Base-by-base conservation (phyloP, 2,797 vertebrate genomes). In the Muscicapa comitata region DNA sequence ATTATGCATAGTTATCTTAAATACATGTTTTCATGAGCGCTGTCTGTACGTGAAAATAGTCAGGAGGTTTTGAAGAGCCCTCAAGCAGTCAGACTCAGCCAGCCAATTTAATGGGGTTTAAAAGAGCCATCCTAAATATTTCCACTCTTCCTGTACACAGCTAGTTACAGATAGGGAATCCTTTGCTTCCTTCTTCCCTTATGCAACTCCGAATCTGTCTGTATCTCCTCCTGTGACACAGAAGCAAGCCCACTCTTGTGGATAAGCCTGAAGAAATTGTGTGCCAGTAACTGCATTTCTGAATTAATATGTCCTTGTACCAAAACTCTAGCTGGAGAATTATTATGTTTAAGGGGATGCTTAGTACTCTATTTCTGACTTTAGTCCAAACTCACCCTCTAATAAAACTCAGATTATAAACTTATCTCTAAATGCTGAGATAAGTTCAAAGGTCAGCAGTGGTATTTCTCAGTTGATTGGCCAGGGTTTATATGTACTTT, bases 141-240 rank as follows among this genome's bases (percentile, higher is more conserved):
- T 65, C 17, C 48, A 29, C 0, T 0, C 9, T 77, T 51, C n/a
- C 28, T 82, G 43, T 76, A 51, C 50, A 25, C 0, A 2, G 26
- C 16, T 58, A 35, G 31, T 67, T 86, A 71, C 14, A 66, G 51
- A 57, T 2, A 38, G 38, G 42, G 42, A 71, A 38, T n/a, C 47
- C 10, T 70, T 90, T 75, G n/a, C 66, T 31, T 45, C 20, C 29
- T 62, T 58, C n/a, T 79, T 91, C 21, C n/a, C 11, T 83, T 75
- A 57, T 24, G 17, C 21, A 91, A 1, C n/a, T 71, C 37, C 42
- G 23, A 45, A 25, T 37, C 17, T 80, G 48, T 17, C n/a, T 85
- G 0, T 74, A 65, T 59, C 14, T 74, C 8, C 24, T 79, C 40
- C 24, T 51, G 28, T 71, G 54, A n/a, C 21, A 45, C 31, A 80